A percentile compares a stretch with the other conserved stretches of the same genome.
phyloP scores from a whole-genome alignment of 2,797 vertebrate genomes.

The Tauraco hartlaubi region DNA sequence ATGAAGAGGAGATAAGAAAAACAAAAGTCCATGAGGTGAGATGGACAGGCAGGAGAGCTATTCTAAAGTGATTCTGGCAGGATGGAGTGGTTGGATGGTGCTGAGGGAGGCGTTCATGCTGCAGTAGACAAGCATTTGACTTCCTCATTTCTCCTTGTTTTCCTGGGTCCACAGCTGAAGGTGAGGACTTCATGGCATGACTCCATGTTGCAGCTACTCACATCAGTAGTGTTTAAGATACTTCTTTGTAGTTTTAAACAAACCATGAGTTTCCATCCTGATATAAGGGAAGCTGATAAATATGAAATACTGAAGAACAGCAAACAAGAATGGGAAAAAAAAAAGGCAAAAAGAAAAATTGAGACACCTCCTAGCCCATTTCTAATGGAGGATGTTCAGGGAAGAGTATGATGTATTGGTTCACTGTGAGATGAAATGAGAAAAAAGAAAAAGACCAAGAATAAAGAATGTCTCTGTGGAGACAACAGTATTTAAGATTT shows the following conservation, averaged over 20 bases:
- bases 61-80: not conserved
- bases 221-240: too few species aligned
- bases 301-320: too few species aligned
- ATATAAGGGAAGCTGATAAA: too few species aligned
- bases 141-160: not conserved
- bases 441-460: not conserved
- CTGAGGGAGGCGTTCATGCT: not conserved
- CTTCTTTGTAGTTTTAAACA: too few species aligned
- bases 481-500: not conserved
- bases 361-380: not conserved
- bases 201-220: too few species aligned
- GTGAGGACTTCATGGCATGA: too few species aligned
- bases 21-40: not conserved
- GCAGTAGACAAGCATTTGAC: not conserved
- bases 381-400: not conserved
- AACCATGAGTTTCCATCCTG: too few species aligned
- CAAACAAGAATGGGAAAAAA: too few species aligned
- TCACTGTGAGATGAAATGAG: not conserved
- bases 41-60: not conserved
- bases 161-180: too few species aligned
- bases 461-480: not conserved
- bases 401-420: not conserved
- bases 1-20: too few species aligned
- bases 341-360: not conserved
- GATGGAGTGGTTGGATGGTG: not conserved